phyloP scores from a whole-genome alignment of 64 coral and sea anemone species.

The Cladopsammia gracilis region DNA sequence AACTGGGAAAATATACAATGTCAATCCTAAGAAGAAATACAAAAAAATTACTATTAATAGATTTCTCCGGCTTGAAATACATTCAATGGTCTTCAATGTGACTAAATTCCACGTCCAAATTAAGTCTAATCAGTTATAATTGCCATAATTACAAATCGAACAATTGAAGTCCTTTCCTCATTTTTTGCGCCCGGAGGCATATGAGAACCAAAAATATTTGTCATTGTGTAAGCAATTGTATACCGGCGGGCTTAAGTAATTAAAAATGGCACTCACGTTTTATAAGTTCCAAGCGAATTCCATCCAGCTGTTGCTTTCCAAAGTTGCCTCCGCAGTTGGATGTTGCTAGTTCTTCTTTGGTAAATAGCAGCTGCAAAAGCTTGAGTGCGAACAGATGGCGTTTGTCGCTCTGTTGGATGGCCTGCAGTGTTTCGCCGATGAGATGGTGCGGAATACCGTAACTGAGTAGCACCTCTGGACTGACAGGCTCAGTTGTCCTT shows the following conservation, averaged over 20 bases:
- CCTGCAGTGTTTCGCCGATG: not conserved
- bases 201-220: no score
- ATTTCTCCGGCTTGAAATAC: no score
- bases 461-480: slow-evolving; percentile 25
- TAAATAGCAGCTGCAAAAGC: slow-evolving; percentile 34
- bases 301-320: slow-evolving; percentile 36
- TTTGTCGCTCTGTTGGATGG: slow-evolving; percentile 3
- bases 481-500: slow-evolving; percentile 11
- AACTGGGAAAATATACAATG: slow-evolving; percentile 11
- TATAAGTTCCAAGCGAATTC: slow-evolving; percentile 19
- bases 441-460: not conserved
- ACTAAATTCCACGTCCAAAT: no score
- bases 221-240: no score
- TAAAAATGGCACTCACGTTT: slow-evolving; percentile 37
- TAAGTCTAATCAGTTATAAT: no score
- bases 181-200: no score
- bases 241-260: no score
- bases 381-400: slow-evolving; percentile 38
- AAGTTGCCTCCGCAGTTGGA: slow-evolving; percentile 47
- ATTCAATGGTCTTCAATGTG: no score
- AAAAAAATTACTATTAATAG: slow-evolving; percentile 8
- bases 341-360: slow-evolving; percentile 46
- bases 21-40: slow-evolving; percentile 15
- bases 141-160: no score
- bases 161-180: no score